Evolutionary conservation across 2,113 vertebrate genomes (phyloP).

Genomic region (Ancistrus triradiatus): DNA sequence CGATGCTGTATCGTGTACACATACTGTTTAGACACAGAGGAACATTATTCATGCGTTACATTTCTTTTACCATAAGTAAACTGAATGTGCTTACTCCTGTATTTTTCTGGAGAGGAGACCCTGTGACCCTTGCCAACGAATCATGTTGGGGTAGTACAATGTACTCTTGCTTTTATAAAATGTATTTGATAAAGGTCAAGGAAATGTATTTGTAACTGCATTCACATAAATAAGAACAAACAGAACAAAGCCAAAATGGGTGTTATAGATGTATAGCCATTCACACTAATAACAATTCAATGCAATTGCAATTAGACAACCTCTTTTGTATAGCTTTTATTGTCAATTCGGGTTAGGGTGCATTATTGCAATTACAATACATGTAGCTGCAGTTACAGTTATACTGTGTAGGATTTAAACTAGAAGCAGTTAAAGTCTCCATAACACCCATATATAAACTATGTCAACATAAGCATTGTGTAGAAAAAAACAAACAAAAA

Average conservation of each 20-base stretch:
- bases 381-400: not conserved
- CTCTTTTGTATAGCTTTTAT: not conserved
- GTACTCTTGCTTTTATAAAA: slow-evolving; percentile 6
- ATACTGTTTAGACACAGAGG: too few species aligned
- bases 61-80: too few species aligned
- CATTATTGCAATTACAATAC: slow-evolving; percentile 7
- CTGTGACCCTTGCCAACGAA: too few species aligned
- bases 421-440: not conserved
- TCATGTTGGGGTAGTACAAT: too few species aligned
- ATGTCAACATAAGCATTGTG: not conserved
- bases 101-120: too few species aligned
- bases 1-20: too few species aligned
- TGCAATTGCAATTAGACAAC: not conserved
- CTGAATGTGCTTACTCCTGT: too few species aligned
- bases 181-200: slow-evolving; percentile 45
- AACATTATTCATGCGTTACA: too few species aligned
- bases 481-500: not conserved
- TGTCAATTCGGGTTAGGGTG: not conserved
- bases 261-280: slow-evolving; percentile 16
- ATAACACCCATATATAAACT: slow-evolving; percentile 9
- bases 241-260: slow-evolving; percentile 31
- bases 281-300: not conserved
- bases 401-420: slow-evolving; percentile 15
- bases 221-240: slow-evolving; percentile 38
- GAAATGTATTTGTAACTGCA: slow-evolving; percentile 27